Percentiles rank a stretch among this genome's conserved stretches.
phyloP scores from a whole-genome alignment of 1,140 invertebrate species.

The Mycetomoellerius zeteki region DNA sequence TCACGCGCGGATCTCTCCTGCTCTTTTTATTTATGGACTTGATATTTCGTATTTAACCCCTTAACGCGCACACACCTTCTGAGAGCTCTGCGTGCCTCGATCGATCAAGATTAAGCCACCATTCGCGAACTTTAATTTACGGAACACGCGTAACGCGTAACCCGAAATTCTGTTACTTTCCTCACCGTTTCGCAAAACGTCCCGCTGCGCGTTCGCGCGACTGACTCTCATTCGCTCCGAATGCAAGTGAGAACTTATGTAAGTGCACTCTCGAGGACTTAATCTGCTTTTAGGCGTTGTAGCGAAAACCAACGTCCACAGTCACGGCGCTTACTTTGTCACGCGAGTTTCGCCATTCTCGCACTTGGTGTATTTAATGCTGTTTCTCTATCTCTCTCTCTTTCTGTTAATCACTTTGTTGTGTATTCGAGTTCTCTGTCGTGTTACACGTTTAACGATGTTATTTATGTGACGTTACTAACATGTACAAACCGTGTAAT shows the following conservation, averaged over 20 bases:
- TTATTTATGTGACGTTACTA: slow-evolving; percentile 39
- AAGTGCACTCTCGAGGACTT: slow-evolving; percentile 52
- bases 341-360: slow-evolving; percentile 40
- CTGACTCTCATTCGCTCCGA: neutral
- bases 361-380: neutral
- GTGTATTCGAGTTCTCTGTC: neutral
- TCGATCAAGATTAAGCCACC: slow-evolving; percentile 72
- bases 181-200: slow-evolving; percentile 34
- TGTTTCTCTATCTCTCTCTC: neutral
- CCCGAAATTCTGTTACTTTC: slow-evolving; percentile 34
- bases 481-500: slow-evolving; percentile 19
- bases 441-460: slow-evolving; percentile 1
- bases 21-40: slow-evolving; percentile 57
- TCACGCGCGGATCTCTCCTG: neutral
- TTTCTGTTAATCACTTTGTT: slow-evolving; percentile 10
- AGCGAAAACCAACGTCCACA: slow-evolving; percentile 41
- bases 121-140: slow-evolving; percentile 57
- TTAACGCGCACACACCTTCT: slow-evolving; percentile 2
- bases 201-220: slow-evolving; percentile 12
- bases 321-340: slow-evolving; percentile 55
- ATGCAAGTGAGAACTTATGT: slow-evolving; percentile 39
- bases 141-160: neutral
- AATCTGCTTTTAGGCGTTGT: slow-evolving; percentile 56
- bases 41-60: slow-evolving; percentile 70
- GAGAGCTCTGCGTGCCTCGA: slow-evolving; percentile 53